Evolutionary conservation across 2,888 invertebrate species (phyloP).

Genomic region (Papilio elwesi): DNA sequence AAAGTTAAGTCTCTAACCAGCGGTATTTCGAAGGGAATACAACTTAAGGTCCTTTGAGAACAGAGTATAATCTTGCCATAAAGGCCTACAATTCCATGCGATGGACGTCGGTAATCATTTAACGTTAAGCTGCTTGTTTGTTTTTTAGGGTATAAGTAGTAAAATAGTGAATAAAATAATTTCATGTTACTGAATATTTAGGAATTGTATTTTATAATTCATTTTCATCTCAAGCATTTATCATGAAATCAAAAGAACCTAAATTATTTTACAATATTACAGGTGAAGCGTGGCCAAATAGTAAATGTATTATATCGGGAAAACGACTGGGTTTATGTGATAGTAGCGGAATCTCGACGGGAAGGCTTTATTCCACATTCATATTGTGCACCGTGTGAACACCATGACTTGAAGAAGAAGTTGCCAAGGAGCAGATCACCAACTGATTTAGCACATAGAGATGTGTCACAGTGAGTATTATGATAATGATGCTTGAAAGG

Average conservation of each 20-base stretch:
- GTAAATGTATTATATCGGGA: conserved; percentile 97
- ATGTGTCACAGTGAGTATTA: conserved; percentile 82
- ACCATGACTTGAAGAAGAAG: conserved; percentile 95
- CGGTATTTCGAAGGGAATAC: no score
- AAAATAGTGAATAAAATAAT: no score
- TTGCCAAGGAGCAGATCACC: conserved; percentile 88
- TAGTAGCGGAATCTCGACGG: conserved; percentile 93
- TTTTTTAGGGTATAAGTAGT: no score
- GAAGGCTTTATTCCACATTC: conserved; percentile 98
- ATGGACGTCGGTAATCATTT: no score
- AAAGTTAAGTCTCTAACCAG: no score
- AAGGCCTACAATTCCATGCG: no score
- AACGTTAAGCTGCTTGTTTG: no score
- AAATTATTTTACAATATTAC: conserved; percentile 47
- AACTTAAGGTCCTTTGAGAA: no score
- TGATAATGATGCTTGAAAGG: no score
- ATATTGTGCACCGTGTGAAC: conserved; percentile 94
- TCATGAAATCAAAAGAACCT: not conserved
- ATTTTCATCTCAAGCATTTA: not conserved
- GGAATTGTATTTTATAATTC: not conserved
- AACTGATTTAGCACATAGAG: conserved; percentile 83
- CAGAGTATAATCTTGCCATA: no score
- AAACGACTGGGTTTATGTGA: conserved; percentile 99
- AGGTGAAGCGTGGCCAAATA: conserved; percentile 93
- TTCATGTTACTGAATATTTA: no score